phyloP scores from a whole-genome alignment of 2,888 invertebrate species.

The Caenorhabditis panamensis region DNA sequence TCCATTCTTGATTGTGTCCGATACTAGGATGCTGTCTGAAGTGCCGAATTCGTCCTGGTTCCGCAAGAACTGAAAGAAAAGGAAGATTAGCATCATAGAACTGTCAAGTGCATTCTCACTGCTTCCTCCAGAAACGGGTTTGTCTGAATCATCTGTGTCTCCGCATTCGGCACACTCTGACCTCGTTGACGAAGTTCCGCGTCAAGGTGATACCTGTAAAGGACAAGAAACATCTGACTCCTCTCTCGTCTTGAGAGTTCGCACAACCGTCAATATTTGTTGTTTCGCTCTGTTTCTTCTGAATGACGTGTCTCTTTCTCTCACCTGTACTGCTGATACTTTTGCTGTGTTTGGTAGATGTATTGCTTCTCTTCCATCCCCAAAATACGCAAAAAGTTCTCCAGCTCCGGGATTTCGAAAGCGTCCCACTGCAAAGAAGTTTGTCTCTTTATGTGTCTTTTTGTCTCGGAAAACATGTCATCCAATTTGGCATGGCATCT shows the following conservation, averaged over 20 bases:
- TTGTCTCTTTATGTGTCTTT: conserved; percentile 23
- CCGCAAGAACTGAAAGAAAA: conserved; percentile 51
- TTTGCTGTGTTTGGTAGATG: conserved; percentile 83
- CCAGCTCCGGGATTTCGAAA: conserved; percentile 84
- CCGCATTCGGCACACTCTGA: conserved; percentile 36
- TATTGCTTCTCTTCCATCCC: conserved; percentile 84
- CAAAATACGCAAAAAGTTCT: conserved; percentile 84
- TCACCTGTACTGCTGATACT: conserved; percentile 82
- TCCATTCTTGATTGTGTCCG: conserved; percentile 50
- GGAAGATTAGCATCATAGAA: neutral
- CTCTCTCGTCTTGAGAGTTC: neutral
- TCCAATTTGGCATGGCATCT: conserved; percentile 14
- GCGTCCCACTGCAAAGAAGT: conserved; percentile 83
- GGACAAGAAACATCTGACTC: conserved; percentile 14
- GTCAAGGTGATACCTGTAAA: conserved; percentile 66
- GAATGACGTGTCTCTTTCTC: conserved; percentile 31
- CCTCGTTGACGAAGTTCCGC: conserved; percentile 67
- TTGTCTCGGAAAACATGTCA: neutral
- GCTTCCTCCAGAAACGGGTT: conserved; percentile 58
- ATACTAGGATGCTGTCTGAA: conserved; percentile 64
- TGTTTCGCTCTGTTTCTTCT: neutral
- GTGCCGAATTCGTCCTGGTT: conserved; percentile 60
- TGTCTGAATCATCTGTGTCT: conserved; percentile 26
- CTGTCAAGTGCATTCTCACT: conserved; percentile 8
- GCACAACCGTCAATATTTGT: conserved; percentile 43